Conservation (phyloP, 2,113 vertebrate genomes). For the Rhinoptilus africanus region DNA sequence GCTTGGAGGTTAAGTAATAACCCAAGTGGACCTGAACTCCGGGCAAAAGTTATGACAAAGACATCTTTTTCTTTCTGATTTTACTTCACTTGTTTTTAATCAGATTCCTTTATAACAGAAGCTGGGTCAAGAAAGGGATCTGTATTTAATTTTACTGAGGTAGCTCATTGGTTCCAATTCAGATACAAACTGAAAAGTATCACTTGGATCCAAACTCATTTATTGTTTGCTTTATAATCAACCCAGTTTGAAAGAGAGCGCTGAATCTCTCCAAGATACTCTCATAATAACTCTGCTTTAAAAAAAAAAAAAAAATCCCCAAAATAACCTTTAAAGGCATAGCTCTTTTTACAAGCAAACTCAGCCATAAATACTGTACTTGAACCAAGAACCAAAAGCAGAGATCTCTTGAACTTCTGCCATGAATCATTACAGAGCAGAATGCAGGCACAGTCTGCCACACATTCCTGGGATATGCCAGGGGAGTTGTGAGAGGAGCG, state of each 20-base stretch:
- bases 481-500: rapidly evolving
- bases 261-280: background rate
- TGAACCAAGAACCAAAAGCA: background rate
- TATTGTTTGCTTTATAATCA: background rate
- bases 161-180: background rate
- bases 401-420: background rate
- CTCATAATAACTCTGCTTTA: background rate
- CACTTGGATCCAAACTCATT: background rate
- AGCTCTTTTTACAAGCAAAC: background rate
- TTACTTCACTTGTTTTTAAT: background rate
- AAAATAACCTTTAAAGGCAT: background rate
- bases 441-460: background rate
- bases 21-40: background rate
- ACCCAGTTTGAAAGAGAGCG: background rate
- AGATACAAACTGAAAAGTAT: background rate
- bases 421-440: background rate
- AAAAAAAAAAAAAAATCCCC: background rate
- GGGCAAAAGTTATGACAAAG: background rate
- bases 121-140: background rate
- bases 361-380: background rate
- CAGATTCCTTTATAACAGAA: background rate
- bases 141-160: background rate
- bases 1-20: background rate
- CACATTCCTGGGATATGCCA: background rate
- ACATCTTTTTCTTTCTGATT: background rate